Conservation (phyloP, 2,113 vertebrate genomes). For the Onychorhynchus coronatus region DNA sequence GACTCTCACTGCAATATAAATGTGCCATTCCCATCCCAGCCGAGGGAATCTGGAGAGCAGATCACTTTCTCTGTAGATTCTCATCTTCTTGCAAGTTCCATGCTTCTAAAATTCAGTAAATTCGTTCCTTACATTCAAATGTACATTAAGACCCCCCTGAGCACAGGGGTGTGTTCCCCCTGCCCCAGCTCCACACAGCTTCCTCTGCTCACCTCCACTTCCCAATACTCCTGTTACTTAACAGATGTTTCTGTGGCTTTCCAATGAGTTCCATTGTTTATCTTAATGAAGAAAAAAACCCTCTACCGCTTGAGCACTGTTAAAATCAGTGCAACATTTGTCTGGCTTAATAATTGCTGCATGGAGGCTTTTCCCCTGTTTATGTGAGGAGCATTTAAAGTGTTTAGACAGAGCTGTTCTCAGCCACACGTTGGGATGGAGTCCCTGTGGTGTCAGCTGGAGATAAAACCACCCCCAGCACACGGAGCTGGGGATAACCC, state of each 20-base stretch:
- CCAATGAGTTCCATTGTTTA: conserved; percentile 33
- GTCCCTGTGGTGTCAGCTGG: neutral
- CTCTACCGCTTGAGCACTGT: neutral
- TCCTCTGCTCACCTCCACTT: neutral
- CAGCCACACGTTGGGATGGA: neutral
- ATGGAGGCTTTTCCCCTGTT: neutral
- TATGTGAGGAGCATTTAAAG: neutral
- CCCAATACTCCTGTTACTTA: neutral
- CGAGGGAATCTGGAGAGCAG: neutral
- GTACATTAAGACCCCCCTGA: neutral
- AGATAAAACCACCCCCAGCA: neutral
- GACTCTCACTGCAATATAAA: no score
- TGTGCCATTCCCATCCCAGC: neutral
- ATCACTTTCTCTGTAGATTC: neutral
- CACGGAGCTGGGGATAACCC: neutral
- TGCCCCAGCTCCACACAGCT: neutral
- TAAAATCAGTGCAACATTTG: neutral
- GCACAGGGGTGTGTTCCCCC: neutral
- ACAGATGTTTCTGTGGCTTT: neutral
- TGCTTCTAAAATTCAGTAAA: neutral
- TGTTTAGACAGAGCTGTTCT: conserved; percentile 9
- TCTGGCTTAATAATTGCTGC: neutral
- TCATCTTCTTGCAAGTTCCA: neutral
- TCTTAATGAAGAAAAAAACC: neutral
- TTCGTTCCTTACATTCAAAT: neutral